Evolutionary conservation across 2,888 invertebrate species (phyloP).

Genomic region (Harpagoxenus sublaevis): DNA sequence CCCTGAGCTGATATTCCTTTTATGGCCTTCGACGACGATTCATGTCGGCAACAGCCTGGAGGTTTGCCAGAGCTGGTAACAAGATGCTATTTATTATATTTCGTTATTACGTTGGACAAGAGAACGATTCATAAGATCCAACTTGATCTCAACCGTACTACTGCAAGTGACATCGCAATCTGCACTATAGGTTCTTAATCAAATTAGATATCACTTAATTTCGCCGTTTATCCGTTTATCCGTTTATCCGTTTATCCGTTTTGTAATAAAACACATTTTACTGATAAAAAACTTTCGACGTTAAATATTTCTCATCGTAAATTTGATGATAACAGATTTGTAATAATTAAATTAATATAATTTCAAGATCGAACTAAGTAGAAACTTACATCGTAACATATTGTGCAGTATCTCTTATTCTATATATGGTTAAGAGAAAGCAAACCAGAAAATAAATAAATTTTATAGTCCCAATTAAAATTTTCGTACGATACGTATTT

Average conservation of each 20-base stretch:
- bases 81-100: conserved; percentile 69
- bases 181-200: conserved; percentile 38
- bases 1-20: conserved; percentile 31
- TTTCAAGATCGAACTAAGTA: not conserved
- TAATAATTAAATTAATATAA: conserved; percentile 8
- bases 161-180: conserved; percentile 63
- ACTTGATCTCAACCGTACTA: conserved; percentile 48
- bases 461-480: not conserved
- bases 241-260: too few relatives aligned
- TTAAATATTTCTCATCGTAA: not conserved
- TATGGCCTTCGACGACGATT: conserved; percentile 55
- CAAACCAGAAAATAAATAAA: not conserved
- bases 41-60: conserved; percentile 68
- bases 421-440: not conserved
- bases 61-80: conserved; percentile 58
- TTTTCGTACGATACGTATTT: not conserved
- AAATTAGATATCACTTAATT: conserved; percentile 27
- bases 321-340: not conserved
- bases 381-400: not conserved
- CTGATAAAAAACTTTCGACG: not conserved
- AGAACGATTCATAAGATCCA: conserved; percentile 55
- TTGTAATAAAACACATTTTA: not conserved
- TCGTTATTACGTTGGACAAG: conserved; percentile 71
- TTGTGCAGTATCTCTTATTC: not conserved
- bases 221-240: not conserved